Evolutionary conservation across 2,888 invertebrate species (phyloP), one percentile per base, ranked within the genome.

Genomic region (Chymomyza procnemis): DNA sequence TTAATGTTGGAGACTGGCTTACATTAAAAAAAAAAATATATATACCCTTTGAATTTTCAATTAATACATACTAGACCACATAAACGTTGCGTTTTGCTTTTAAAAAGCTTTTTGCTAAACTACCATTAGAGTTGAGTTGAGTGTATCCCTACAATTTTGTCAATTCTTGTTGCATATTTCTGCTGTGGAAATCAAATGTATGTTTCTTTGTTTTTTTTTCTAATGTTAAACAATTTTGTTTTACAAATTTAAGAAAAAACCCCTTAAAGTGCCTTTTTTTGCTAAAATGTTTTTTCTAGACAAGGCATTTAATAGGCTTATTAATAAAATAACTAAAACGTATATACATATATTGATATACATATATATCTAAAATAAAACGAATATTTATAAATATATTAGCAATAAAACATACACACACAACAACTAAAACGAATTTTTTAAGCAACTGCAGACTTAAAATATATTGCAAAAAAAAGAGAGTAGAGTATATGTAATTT

Each of bases 221-320:
- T 47, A 63, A 14, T 3, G 26, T 55, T 14, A 14, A 46, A 55
- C n/a, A 61, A 50, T n/a, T 78, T 63, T 65, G 80, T 70, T 78
- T 76, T 70, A 83, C 66, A 79, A 77, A 64, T 63, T 66, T 9
- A n/a, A n/a, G n/a, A n/a, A n/a, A n/a, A 58, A 74, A 74, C 74
- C 80, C 83, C 83, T 80, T 80, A 80, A 80, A 83, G 83, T 83
- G 83, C 83, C 83, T 83, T 83, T 83, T 80, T 83, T 83, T 83
- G 83, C 83, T 85, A 83, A 82, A 80, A 73, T 83, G 80, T 85
- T 83, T 80, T 83, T 83, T 41, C 34, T 80, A 74, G 74, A 82
- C 71, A 62, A 41, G 78, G 79, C 73, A 71, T 74, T 80, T 71
- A 72, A 64, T 79, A 79, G 77, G 71, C 73, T 78, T 78, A 76